Base-by-base conservation (phyloP, 2,888 invertebrate species). In the Arctia plantaginis region DNA sequence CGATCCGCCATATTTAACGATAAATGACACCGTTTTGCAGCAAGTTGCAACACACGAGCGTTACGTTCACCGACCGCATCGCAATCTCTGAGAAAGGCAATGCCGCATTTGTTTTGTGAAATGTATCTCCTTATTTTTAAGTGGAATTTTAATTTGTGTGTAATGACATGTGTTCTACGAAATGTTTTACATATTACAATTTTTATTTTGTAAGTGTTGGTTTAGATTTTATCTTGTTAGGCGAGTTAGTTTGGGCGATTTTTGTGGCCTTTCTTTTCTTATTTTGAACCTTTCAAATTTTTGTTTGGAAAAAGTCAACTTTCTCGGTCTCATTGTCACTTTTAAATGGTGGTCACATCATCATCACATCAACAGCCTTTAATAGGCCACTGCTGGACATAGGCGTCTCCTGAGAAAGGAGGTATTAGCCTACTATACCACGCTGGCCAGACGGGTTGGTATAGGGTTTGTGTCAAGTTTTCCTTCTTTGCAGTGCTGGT, bases 1-100 rank as follows among this genome's bases (percentile, higher is more conserved):
- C 55, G 27, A 66, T 67, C 59, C 30, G 41, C 80, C 84, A 77
- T 80, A 82, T 87, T 86, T 71, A 85, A 81, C 77, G 79, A 81
- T 83, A 84, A 83, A 79, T 76, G 79, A 75, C 75, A 78, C 80
- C 64, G 41, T 69, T 77, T 77, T 73, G 66, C 41, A 66, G 27
- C 18, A 35, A n/a, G n/a, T 75, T 75, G 72, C 75, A 73, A 75
- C 72, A 67, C 33, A 2, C 1, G 30, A 6, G 33, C 62, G 69
- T 80, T 81, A 80, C 75, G 75, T 74, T 77, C 74, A 75, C 76
- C 66, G 77, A 75, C 76, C 66, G 77, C 79, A 83, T 77, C 76
- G 83, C 81, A 84, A 82, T 74, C 59, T n/a, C 78, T 73, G 62
- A 71, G 75, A 79, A 85, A 83, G 44, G 71, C 47, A 64, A 55